Conservation (phyloP, 2,113 vertebrate species). For the Melanocharis versteri region DNA sequence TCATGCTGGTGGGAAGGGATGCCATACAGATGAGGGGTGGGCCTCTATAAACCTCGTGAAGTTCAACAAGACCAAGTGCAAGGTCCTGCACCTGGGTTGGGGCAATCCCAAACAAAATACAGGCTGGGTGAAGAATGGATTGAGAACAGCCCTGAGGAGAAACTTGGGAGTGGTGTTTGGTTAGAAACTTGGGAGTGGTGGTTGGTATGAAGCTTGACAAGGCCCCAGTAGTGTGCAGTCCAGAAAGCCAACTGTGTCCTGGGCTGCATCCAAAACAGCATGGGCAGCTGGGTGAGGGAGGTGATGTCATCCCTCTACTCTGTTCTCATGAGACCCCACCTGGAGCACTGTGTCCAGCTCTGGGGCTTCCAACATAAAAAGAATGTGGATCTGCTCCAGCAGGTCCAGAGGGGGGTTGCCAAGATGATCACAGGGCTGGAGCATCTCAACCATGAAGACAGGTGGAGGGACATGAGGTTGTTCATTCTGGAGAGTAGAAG, state of each 20-base stretch:
- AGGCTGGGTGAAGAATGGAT: background rate
- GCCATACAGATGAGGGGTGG: background rate
- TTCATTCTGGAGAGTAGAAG: background rate
- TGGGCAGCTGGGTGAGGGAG: background rate
- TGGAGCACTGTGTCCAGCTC: background rate
- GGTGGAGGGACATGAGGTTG: background rate
- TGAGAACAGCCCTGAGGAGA: background rate
- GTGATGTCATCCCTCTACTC: background rate
- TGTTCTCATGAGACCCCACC: background rate
- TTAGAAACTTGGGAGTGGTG: background rate
- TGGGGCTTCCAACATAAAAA: background rate
- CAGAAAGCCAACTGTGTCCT: background rate
- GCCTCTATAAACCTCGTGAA: rapidly evolving
- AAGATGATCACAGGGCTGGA: background rate
- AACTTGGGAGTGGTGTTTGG: background rate
- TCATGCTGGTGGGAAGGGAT: background rate
- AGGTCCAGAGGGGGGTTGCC: background rate
- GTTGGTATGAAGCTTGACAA: background rate
- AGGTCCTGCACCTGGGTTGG: background rate
- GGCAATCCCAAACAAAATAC: background rate
- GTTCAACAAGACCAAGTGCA: background rate
- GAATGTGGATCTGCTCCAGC: background rate
- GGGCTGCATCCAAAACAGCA: background rate
- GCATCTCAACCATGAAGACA: background rate
- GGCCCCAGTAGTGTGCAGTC: background rate